These are phyloP conservation scores for Miniopterus natalensis DNA, from an alignment of 2,113 vertebrate genomes.

Conservation along the genomic window DNA sequence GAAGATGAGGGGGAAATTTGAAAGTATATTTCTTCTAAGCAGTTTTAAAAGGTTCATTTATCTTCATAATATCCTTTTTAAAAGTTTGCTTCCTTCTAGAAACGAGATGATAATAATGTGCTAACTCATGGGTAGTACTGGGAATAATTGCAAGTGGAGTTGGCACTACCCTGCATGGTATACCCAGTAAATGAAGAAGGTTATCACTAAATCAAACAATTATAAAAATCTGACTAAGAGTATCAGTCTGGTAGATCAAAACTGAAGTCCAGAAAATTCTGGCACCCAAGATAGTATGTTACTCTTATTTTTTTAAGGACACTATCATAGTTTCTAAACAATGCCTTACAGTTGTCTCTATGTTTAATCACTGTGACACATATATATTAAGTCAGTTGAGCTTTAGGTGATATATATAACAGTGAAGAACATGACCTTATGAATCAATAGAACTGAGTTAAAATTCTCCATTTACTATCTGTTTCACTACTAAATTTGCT, in stretches of 20 bases:
- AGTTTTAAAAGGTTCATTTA: conserved; percentile 36
- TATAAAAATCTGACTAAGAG: background rate
- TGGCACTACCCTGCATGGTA: background rate
- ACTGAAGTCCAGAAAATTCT: conserved; percentile 13
- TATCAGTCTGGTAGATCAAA: background rate
- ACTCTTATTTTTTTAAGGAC: background rate
- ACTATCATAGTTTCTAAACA: background rate
- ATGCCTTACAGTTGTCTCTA: background rate
- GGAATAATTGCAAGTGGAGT: background rate
- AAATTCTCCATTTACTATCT: conserved; percentile 3
- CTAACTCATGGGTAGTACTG: background rate
- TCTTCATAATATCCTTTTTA: conserved; percentile 17
- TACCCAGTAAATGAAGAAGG: background rate
- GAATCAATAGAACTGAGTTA: conserved; percentile 32
- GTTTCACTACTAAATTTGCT: background rate
- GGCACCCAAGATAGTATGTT: background rate
- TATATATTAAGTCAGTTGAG: background rate
- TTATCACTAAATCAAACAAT: background rate
- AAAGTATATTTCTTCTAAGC: conserved; percentile 27
- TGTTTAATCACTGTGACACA: background rate
- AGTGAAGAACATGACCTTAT: background rate
- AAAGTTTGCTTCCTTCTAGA: conserved; percentile 36
- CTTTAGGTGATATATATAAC: background rate
- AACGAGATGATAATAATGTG: background rate
- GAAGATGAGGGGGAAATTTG: background rate